These are phyloP conservation scores for Melanotaenia maccullochi DNA, from an alignment of 2,797 vertebrate species.

Conservation along the genomic window DNA sequence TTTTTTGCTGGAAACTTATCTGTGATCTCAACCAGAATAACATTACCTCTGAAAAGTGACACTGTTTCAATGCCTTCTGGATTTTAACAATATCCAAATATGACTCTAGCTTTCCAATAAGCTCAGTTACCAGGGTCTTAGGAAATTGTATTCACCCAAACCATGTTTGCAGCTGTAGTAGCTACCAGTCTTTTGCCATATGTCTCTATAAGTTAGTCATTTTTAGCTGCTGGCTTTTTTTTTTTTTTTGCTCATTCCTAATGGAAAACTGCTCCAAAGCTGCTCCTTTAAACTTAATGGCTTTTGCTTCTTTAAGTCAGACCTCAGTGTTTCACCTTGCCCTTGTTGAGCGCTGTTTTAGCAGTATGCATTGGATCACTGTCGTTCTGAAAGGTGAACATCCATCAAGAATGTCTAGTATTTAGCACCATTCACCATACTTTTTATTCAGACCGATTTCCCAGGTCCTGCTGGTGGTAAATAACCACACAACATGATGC, in stretches of 20 bases:
- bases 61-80: not conserved
- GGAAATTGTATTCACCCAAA: not conserved
- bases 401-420: not conserved
- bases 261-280: not conserved
- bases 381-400: not conserved
- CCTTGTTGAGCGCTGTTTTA: not conserved
- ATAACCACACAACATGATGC: not conserved
- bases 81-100: not conserved
- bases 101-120: not conserved
- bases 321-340: not conserved
- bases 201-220: not conserved
- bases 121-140: not conserved
- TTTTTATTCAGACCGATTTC: not conserved
- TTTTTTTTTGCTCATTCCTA: not conserved
- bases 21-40: not conserved
- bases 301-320: not conserved
- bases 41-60: not conserved
- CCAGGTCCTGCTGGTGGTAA: not conserved
- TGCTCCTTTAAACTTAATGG: not conserved
- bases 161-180: not conserved
- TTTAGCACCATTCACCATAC: not conserved
- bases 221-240: not conserved
- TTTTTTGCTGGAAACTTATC: not conserved
- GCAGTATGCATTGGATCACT: not conserved
- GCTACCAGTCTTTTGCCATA: not conserved